Conservation (phyloP, 2,888 invertebrate genomes). For the Drosophila monieri region DNA sequence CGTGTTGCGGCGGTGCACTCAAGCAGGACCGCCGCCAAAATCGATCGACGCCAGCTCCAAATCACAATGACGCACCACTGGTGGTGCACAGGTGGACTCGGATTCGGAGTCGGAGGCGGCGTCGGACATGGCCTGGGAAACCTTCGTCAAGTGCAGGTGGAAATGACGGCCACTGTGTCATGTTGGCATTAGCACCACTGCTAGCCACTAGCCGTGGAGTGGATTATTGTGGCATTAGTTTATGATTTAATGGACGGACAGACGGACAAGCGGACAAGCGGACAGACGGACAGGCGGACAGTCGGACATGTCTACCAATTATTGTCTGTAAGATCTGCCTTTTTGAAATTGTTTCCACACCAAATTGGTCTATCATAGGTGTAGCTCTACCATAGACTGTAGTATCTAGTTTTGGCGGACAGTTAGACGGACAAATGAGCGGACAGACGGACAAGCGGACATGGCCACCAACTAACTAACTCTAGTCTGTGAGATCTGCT, state of each 20-base stretch:
- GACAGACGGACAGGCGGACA: background rate
- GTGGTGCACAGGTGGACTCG: conserved; percentile 39
- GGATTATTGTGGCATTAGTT: background rate
- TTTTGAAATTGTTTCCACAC: background rate
- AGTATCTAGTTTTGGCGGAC: background rate
- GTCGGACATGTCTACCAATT: background rate
- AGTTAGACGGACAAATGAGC: too few relatives aligned
- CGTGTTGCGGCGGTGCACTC: conserved; percentile 47
- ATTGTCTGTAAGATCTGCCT: background rate
- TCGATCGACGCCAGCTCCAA: conserved; percentile 21
- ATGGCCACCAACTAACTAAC: too few relatives aligned
- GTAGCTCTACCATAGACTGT: background rate
- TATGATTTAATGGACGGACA: background rate
- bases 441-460: too few relatives aligned
- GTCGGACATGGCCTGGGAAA: conserved; percentile 8
- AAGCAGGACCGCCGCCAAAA: conserved; percentile 69
- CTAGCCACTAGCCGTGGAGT: background rate
- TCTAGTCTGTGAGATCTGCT: too few relatives aligned
- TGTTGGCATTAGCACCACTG: conserved; percentile 12
- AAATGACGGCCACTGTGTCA: conserved; percentile 21
- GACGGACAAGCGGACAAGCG: background rate
- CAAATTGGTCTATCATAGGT: too few relatives aligned
- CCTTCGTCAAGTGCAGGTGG: conserved; percentile 45
- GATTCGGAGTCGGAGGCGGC: background rate
- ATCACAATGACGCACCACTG: conserved; percentile 44